Evolutionary conservation across 2,888 invertebrate species (phyloP), one percentile per base, ranked within the genome.

Genomic region (Luperina nickerlii): DNA sequence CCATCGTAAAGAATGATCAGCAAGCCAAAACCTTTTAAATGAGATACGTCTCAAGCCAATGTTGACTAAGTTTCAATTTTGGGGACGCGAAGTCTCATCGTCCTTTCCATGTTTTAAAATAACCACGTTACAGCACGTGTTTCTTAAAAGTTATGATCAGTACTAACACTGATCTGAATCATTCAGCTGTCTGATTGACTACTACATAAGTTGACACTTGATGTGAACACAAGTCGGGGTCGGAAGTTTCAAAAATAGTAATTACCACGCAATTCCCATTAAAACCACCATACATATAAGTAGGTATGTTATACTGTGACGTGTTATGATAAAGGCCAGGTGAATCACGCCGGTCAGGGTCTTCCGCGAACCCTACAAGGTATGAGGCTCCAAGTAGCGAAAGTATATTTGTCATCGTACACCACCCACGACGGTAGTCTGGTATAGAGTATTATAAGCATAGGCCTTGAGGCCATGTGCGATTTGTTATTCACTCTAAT

Each of bases 311-410:
- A 65, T 38, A 57, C 13, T 76, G 76, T 83, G 83, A 74, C 84
- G 79, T 54, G 78, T 68, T 32, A 71, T 75, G 63, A 83, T 85
- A 83, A 83, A 89, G 89, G 88, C 68, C 73, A 73, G 48, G 68
- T 89, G 89, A 89, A 80, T 89, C 89, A 89, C 79, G 27, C 2
- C 57, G 79, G 83, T 79, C 79, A 82, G 71, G 87, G 85, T 83
- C 76, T 89, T 89, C 89, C 84, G 84, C 78, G 67, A 74, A 79
- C 77, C 89, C 67, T 88, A 89, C 66, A 88, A 73, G 89, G 89
- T 32, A 32, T 66, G 81, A 77, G 76, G 78, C 82, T 82, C 65
- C 27, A 42, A 84, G 82, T 77, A 83, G 76, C 84, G 89, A 87
- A 87, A 88, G 88, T 82, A 74, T 77, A 77, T 84, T 87, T 84